Conservation (phyloP, 2,797 vertebrate genomes). For the Myotis myotis region DNA sequence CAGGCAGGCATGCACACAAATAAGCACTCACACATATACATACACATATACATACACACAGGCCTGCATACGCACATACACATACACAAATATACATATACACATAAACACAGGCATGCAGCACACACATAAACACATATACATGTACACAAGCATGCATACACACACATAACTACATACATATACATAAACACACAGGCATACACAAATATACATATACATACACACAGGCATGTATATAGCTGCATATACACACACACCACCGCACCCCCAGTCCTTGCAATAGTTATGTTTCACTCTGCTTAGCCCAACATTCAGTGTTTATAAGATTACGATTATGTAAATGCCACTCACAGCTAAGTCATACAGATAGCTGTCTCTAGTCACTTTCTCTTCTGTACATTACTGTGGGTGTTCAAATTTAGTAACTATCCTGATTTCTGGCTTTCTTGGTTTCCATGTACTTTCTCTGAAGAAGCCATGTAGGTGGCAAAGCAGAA, state of each 20-base stretch:
- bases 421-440: neutral
- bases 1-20: neutral
- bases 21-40: neutral
- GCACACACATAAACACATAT: neutral
- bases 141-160: neutral
- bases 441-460: neutral
- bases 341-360: neutral
- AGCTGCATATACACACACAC: neutral
- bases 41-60: neutral
- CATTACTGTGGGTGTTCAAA: neutral
- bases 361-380: neutral
- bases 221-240: neutral
- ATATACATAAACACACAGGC: neutral
- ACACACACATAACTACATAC: neutral
- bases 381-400: neutral
- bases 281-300: too few relatives aligned
- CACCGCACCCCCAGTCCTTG: rapidly evolving
- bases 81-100: neutral
- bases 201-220: neutral
- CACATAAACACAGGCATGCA: neutral
- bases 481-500: neutral
- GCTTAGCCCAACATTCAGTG: neutral
- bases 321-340: neutral
- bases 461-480: neutral
- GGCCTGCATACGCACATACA: neutral